Base-by-base conservation (phyloP, 2,113 vertebrate species). In the Forbesichthys agassizii region DNA sequence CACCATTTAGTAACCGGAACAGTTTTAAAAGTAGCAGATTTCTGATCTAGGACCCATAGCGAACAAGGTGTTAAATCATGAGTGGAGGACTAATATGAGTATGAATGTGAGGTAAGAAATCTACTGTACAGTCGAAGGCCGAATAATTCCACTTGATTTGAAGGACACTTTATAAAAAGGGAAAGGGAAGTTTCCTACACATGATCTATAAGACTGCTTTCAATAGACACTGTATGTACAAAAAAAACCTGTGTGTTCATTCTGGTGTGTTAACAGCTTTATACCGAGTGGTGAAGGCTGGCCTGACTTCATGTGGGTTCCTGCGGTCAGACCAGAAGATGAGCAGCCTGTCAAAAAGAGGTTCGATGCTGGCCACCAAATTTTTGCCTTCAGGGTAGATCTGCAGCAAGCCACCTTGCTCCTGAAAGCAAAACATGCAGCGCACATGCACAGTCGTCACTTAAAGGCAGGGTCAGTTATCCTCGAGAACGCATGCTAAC, bases 261-360 rank as follows among this genome's bases (percentile, higher is more conserved):
- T 12, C 9, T 27, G 51, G 27, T 77, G 57, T 71, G 49, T 13
- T 14, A 42, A 42, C 4, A 11, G 48, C 27, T n/a, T 74, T 88
- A 87, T 73, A 97, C 96, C 95, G 94, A 65, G 92, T 96, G 73
- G 94, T 88, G 48, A 89, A 96, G 68, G 96, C 93, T 9, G 95
- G 95, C 69, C 95, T 96, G 78, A 97, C 96, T 88, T 96, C 95
- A 4, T 96, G 96, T 5, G 96, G 96, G 80, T 96, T 97, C 71
- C 95, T 92, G 66, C 95, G 93, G 79, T 97, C 95, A 0, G 95
- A 97, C 95, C 95, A 96, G 93, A 97, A 97, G 84, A 97, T 92
- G 18, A 97, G 93, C 89, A 97, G 87, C 13, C 95, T 90, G 81
- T 97, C 95, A 78, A 96, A 96, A 55, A 93, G 65, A 5, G 96